Evolutionary conservation across 2,888 invertebrate genomes (phyloP).

Genomic region (Podabrus alpinus): DNA sequence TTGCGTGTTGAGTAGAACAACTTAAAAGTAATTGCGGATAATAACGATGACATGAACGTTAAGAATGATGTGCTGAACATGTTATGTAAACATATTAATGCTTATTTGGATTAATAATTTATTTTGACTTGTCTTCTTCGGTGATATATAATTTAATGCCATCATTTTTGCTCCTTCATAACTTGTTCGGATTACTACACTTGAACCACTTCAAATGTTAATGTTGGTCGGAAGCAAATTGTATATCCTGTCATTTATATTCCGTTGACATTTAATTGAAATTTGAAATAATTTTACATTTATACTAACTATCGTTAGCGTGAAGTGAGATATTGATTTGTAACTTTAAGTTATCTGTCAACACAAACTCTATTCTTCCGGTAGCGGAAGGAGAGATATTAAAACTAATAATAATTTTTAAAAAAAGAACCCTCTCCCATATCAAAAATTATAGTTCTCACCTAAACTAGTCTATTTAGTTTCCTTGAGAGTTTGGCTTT

Average conservation of each 20-base stretch:
- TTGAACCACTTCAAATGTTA: background rate
- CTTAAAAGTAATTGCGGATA: slow-evolving; percentile 25
- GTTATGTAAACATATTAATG: slow-evolving; percentile 31
- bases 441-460: background rate
- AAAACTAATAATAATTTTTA: background rate
- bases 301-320: background rate
- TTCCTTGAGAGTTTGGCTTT: background rate
- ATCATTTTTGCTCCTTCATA: background rate
- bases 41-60: slow-evolving; percentile 29
- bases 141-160: background rate
- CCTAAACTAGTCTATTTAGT: background rate
- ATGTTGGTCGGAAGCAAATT: background rate
- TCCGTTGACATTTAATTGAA: background rate
- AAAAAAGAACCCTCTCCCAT: background rate
- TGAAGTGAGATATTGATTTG: background rate
- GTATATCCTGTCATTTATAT: background rate
- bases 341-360: background rate
- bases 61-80: slow-evolving; percentile 27
- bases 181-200: background rate
- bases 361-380: no score
- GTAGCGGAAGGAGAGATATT: background rate
- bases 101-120: slow-evolving; percentile 27
- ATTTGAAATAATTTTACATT: background rate
- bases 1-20: slow-evolving; percentile 18
- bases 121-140: slow-evolving; percentile 16